phyloP scores from a whole-genome alignment of 2,888 invertebrate genomes.

The Nephrotoma appendiculata region DNA sequence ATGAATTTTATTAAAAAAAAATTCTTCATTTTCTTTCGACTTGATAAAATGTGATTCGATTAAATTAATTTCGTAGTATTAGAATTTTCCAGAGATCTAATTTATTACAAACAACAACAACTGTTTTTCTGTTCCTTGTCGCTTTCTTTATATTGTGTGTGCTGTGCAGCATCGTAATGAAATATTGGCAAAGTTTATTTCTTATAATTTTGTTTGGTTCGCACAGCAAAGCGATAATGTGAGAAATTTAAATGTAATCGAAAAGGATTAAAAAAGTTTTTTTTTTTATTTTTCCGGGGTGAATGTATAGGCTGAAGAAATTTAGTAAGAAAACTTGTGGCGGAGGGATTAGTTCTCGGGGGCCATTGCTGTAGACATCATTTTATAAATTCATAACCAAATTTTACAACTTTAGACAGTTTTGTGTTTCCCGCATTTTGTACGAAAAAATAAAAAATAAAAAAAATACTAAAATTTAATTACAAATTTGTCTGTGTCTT shows the following conservation, averaged over 20 bases:
- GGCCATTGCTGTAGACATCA: too few relatives aligned
- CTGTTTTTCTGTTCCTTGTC: background rate
- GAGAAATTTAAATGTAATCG: background rate
- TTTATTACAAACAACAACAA: background rate
- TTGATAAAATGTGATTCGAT: background rate
- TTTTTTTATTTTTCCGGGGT: background rate
- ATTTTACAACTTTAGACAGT: too few relatives aligned
- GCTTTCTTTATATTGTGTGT: background rate
- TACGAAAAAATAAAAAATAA: too few relatives aligned
- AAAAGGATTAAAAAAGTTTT: background rate
- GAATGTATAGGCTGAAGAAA: too few relatives aligned
- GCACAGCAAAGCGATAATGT: background rate
- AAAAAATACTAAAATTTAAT: background rate
- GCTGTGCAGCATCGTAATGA: background rate
- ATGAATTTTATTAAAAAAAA: background rate
- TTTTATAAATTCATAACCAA: too few relatives aligned
- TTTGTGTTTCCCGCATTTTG: too few relatives aligned
- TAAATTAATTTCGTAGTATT: background rate
- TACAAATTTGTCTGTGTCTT: background rate
- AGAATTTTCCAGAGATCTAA: background rate
- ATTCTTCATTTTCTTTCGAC: background rate
- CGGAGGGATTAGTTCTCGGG: too few relatives aligned
- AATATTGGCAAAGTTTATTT: background rate
- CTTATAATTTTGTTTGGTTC: background rate
- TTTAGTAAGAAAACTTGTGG: too few relatives aligned